Conservation (phyloP, 2,888 invertebrate species). For the Pyrrhosoma nymphula region DNA sequence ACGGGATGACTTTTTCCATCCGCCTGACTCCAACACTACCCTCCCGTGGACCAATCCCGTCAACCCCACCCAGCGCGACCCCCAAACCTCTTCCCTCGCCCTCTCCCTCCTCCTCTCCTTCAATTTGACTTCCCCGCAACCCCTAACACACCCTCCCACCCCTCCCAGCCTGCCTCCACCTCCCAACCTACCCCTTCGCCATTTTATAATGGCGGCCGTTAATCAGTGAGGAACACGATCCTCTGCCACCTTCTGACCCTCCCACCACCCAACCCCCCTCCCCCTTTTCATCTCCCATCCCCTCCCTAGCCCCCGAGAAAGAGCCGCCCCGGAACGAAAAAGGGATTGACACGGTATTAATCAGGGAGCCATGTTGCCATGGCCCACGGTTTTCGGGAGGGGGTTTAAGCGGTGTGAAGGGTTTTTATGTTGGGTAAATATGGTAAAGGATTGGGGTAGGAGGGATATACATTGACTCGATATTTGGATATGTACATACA, state of each 20-base stretch:
- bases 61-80: not conserved
- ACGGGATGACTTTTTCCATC: not conserved
- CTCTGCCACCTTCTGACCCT: not conserved
- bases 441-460: no score
- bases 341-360: slow-evolving; percentile 57
- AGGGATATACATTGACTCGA: no score
- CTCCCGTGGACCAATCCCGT: not conserved
- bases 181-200: not conserved
- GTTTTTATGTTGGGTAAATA: no score
- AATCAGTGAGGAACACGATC: slow-evolving; percentile 57
- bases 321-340: not conserved
- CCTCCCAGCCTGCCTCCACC: not conserved
- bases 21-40: not conserved
- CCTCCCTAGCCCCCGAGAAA: not conserved
- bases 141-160: not conserved
- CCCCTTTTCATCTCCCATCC: not conserved
- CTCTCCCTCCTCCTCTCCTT: not conserved
- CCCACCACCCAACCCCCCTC: not conserved
- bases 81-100: not conserved
- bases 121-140: not conserved
- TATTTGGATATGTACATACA: no score
- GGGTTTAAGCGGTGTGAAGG: not conserved
- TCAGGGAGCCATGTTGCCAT: slow-evolving; percentile 31
- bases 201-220: slow-evolving; percentile 55
- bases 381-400: not conserved